Conservation (phyloP, 2,113 vertebrate species). For the Ophiodon elongatus region DNA sequence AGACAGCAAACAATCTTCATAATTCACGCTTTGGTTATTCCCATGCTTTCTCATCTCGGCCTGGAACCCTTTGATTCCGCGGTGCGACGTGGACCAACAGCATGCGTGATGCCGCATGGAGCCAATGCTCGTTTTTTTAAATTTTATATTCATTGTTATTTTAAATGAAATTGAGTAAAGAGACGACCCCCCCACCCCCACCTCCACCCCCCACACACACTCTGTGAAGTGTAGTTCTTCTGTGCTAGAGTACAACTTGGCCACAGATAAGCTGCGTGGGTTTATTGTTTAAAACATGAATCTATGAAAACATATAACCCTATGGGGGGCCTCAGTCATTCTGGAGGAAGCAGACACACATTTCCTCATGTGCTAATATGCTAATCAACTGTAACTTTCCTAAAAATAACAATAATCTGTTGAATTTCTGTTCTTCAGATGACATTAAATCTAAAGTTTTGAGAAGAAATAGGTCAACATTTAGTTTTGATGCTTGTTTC, state of each 20-base stretch:
- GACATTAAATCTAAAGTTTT: too few species aligned
- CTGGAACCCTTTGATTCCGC: conserved; percentile 37
- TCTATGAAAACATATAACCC: too few species aligned
- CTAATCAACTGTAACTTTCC: neutral
- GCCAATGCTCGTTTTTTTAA: neutral
- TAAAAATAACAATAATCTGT: too few species aligned
- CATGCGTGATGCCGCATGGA: conserved; percentile 54
- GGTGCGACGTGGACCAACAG: conserved; percentile 40
- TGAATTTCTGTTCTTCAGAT: too few species aligned
- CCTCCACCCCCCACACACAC: too few species aligned
- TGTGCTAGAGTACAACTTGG: neutral
- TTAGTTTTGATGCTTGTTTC: too few species aligned
- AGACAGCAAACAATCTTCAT: conserved; percentile 45
- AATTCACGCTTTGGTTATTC: conserved; percentile 54
- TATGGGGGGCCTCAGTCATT: too few species aligned
- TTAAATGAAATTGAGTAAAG: neutral
- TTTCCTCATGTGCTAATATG: too few species aligned
- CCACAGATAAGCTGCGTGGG: neutral
- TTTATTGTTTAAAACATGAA: neutral
- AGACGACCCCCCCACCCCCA: too few species aligned
- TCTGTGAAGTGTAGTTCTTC: neutral
- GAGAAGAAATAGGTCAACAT: too few species aligned
- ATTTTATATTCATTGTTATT: neutral
- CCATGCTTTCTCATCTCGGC: conserved; percentile 36
- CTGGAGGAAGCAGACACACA: too few species aligned